Evolutionary conservation across 2,797 vertebrate species (phyloP), one percentile per base, ranked within the genome.

Genomic region (Huso huso): DNA sequence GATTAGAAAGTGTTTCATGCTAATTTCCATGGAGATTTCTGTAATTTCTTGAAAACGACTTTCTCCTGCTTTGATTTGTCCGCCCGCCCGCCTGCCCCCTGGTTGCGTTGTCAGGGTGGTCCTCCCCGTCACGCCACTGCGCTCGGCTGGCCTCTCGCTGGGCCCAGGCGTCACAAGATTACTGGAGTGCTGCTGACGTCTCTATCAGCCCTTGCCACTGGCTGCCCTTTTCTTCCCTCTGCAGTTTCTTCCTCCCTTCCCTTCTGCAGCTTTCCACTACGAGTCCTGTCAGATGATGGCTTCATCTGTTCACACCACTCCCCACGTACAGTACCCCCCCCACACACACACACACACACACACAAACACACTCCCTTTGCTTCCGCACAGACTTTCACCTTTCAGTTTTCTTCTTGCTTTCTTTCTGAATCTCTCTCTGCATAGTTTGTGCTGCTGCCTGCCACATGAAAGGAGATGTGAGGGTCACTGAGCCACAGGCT

Each of bases 1-100:
- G 93, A 97, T 98, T 95, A 97, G 92, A 95, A 95, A 95, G 94
- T 92, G 94, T 93, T 94, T 94, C 93, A 93, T 96, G 93, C 93
- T 98, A 92, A 98, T 98, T 98, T 98, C 95, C 95, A 97, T 97
- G 93, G 95, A 96, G 96, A 97, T 95, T 97, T 96, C 93, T 93
- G 90, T 96, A 93, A 96, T 96, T 95, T 95, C 89, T 92, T 83
- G 85, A 93, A 94, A 94, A 91, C 87, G 90, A 93, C 92, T 92
- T 87, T 89, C 87, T 87, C 83, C 79, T 80, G 83, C 91, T 92
- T 88, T 91, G 91, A 94, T 93, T 91, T 91, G 91, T 89, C 89
- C 76, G 75, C 81, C 23, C 23, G 23, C 23, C 84, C 76, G 84
- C 82, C 80, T 72, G 80, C 82, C 87, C 89, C 86, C 87, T 86